Base-by-base conservation (phyloP, 2,797 vertebrate species). In the Knipowitschia caucasica region DNA sequence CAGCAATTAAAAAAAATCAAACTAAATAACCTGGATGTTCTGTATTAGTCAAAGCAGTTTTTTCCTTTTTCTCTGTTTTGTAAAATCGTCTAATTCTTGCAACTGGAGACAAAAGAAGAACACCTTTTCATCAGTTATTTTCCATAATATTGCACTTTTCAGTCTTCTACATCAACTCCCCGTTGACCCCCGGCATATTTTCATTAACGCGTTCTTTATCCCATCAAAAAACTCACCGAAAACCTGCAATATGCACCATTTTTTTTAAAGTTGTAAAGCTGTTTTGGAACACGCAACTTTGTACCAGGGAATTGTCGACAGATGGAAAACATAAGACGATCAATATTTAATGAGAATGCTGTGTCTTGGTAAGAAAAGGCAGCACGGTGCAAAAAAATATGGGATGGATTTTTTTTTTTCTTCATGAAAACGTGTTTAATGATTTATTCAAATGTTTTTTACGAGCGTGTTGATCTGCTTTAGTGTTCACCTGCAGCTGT, bases 151-250 rank as follows among this genome's bases (percentile, higher is more conserved):
- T n/a, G 11, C 20, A 14, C 21, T 12, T 30, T 30, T 10, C 7
- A 10, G 2, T 2, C 2, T 5, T 35, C 14, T 38, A 18, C 3
- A 12, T 10, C 17, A 15, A 15, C 14, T 44, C 24, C 42, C 12
- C 17, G 3, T 9, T 26, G 24, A 44, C 42, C 42, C 24, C 7
- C 21, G 2, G 42, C 42, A 44, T n/a, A 26, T 10, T 44, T 44
- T 44, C 14, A 44, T 15, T 25, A 30, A 10, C 26, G n/a, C n/a
- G n/a, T n/a, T 27, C 62, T 63, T 50, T 44, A 53, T 38, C 62
- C 50, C 59, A 58, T 68, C 59, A 54, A 39, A 3, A 30, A 67
- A 46, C 35, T 44, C 46, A 62, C 25, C 42, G 49, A 30, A 55
- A 55, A 59, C 65, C 58, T 35, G 54, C 59, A 46, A 11, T 31